phyloP scores from a whole-genome alignment of 2,888 invertebrate genomes.

The Teleiodes luculella region DNA sequence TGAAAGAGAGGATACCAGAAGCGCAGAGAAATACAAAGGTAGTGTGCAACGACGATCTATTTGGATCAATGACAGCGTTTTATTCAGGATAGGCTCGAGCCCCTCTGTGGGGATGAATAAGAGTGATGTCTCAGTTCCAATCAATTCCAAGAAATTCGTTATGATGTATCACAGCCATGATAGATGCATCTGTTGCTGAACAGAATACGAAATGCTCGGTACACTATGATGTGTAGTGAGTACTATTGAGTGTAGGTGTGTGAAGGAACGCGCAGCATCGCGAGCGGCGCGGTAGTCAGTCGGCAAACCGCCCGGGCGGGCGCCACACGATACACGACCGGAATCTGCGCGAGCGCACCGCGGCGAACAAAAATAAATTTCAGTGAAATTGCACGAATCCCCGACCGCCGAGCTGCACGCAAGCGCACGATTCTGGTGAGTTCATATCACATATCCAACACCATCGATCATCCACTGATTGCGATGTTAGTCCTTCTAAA shows the following conservation, averaged over 20 bases:
- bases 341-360: slow-evolving; percentile 70
- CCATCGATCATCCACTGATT: background rate
- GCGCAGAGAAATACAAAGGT: no score
- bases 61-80: no score
- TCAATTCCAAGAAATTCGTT: no score
- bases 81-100: no score
- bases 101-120: no score
- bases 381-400: slow-evolving; percentile 67
- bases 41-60: no score
- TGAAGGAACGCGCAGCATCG: slow-evolving; percentile 10
- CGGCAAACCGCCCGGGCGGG: slow-evolving; percentile 78
- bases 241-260: background rate
- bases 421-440: slow-evolving; percentile 76
- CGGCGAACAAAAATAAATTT: slow-evolving; percentile 59
- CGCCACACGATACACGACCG: slow-evolving; percentile 74
- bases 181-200: background rate
- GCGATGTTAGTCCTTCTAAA: slow-evolving; percentile 43
- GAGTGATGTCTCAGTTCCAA: no score
- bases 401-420: slow-evolving; percentile 54
- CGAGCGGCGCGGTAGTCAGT: slow-evolving; percentile 56
- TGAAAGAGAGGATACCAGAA: no score
- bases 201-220: background rate
- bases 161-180: no score
- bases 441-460: slow-evolving; percentile 19
- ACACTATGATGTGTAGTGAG: background rate